A percentile compares a stretch with the other conserved stretches of the same genome.
phyloP scores from a whole-genome alignment of 2,888 invertebrate species.

The Caenorhabditis afra region DNA sequence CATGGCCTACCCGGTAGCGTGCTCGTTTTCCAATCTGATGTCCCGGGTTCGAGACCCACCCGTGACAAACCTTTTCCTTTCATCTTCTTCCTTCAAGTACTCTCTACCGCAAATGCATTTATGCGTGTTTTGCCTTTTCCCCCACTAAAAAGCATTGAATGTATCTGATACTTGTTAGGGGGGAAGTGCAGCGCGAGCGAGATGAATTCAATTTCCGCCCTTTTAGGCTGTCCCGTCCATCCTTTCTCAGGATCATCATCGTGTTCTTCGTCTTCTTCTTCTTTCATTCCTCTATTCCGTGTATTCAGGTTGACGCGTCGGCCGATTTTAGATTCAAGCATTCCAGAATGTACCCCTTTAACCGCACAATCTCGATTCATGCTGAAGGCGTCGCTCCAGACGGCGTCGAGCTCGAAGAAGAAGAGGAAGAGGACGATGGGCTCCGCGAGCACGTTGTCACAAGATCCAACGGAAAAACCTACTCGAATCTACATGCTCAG shows the following conservation, averaged over 20 bases:
- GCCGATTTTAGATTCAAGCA: no score
- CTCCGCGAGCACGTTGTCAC: neutral
- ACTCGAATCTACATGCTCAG: constrained; percentile 27
- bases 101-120: no score
- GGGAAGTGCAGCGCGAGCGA: constrained; percentile 24
- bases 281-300: no score
- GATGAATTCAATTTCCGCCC: constrained; percentile 36
- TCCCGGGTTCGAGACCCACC: no score
- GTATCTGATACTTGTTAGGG: constrained; percentile 20
- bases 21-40: no score
- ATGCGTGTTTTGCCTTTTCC: no score
- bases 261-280: constrained; percentile 3
- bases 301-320: no score
- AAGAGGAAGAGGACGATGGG: constrained; percentile 5
- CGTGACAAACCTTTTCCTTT: constrained; percentile 7
- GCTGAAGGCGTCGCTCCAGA: constrained; percentile 34
- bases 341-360: constrained; percentile 66
- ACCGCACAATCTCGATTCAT: constrained; percentile 59
- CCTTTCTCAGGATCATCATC: neutral
- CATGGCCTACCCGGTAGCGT: no score
- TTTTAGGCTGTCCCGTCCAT: no score
- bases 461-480: constrained; percentile 25
- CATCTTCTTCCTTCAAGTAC: no score
- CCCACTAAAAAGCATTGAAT: neutral
- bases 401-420: constrained; percentile 16